Base-by-base conservation (phyloP, 1,140 invertebrate genomes). In the Apocrypta bakeri region DNA sequence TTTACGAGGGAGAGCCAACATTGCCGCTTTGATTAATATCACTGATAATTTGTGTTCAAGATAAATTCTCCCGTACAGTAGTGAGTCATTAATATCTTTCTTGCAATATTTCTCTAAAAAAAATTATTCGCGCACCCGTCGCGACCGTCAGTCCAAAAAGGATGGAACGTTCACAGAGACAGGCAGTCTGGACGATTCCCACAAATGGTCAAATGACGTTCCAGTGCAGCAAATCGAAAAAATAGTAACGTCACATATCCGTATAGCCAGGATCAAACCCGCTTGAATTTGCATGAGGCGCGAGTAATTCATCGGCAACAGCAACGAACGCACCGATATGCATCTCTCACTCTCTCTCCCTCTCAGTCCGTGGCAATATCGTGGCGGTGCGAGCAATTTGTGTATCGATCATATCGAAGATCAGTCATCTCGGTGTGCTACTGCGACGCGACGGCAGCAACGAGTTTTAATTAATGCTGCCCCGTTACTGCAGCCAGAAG, bases 401-500 rank as follows among this genome's bases (percentile, higher is more conserved):
- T 64, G 68, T 33, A 71, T 71, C 68, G 68, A 71, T 33, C 68
- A 21, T 31, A 37, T 71, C 68, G 29, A 33, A 33, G 27, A 71
- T 71, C 68, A 37, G 31, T 31, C 68, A 33, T 29, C 24, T 25
- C 1, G 12, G 63, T 37, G 33, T 9, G 9, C 33, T 37, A 37
- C 3, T 9, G 33, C 33, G 33, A 37, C 33, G 33, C 63, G 7
- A 14, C 9, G 25, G 25, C 24, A 11, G 63, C 63, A 24, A 31
- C 68, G 68, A 71, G 68, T 71, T 71, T 71, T 71, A 71, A 71
- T 71, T 71, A 71, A 71, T 71, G 31, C 68, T 2, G 68, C 29
- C 68, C 12, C 66, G 31, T 11, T 66, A 29, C 24, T 27, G 64
- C 64, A 66, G 64, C 24, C 68, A 71, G 29, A 71, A 71, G 68